Evolutionary conservation across 2,888 invertebrate genomes (phyloP).

Genomic region (Steromphala cineraria): DNA sequence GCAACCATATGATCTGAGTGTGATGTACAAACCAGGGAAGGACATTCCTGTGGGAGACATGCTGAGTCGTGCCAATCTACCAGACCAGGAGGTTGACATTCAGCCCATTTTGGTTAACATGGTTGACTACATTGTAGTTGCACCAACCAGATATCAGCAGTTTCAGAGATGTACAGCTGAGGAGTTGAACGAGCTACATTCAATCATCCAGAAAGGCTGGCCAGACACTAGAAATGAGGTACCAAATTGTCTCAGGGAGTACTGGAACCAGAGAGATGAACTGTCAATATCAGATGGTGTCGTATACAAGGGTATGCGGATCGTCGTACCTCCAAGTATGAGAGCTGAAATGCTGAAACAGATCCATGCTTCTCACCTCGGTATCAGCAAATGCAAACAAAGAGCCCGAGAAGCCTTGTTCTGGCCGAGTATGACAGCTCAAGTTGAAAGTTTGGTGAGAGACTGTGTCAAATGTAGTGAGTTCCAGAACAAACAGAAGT

Average conservation of each 20-base stretch:
- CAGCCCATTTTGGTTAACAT: conserved; percentile 18
- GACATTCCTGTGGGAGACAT: conserved; percentile 27
- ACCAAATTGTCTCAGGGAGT: background rate
- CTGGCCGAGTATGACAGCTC: background rate
- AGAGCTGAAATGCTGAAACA: background rate
- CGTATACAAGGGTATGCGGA: background rate
- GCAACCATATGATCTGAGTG: conserved; percentile 31
- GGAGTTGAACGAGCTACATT: conserved; percentile 22
- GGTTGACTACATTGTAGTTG: conserved; percentile 21
- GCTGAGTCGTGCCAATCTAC: conserved; percentile 23
- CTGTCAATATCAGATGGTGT: background rate
- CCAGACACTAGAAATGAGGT: background rate
- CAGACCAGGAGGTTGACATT: conserved; percentile 16
- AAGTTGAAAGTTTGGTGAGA: background rate
- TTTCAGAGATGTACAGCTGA: conserved; percentile 15
- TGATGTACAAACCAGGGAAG: conserved; percentile 31
- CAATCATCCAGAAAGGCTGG: background rate
- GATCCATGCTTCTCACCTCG: background rate
- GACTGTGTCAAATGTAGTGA: background rate
- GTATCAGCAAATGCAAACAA: background rate
- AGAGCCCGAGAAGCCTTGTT: background rate
- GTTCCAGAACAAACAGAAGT: background rate
- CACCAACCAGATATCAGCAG: background rate
- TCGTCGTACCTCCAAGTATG: background rate
- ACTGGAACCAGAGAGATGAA: background rate